Base-by-base conservation (phyloP, 2,797 vertebrate genomes). In the Peromyscus nudipes region DNA sequence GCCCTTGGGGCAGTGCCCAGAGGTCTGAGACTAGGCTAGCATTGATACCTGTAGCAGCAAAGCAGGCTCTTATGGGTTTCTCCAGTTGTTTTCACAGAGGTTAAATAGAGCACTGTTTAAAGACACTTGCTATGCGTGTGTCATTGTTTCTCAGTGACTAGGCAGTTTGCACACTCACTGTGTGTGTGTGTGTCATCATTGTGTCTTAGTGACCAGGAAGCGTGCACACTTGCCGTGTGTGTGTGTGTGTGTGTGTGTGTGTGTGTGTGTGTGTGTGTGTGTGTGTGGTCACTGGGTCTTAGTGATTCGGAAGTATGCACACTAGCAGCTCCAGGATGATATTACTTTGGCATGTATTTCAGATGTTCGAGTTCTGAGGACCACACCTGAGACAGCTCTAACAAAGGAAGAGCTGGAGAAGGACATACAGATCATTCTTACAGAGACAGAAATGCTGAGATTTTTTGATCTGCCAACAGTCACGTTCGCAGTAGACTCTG, bases 401-500 rank as follows among this genome's bases (percentile, higher is more conserved):
- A 98, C 98, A 60, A 98, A 99, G 71, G 98, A 98, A 31, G 98
- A 99, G 81, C 92, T 99, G 94, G 98, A 99, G 62, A 98, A 97
- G 84, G 87, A 85, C 7, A 97, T 99, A 84, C 98, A 99, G 17
- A 94, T 99, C 95, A 94, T 98, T 91, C 98, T 99, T 67, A 98
- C 98, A 0, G 99, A 99, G 97, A 99, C 99, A 0, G 99, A 99
- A 95, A 99, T 97, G 6, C 83, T 99, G 43, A 98, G 98, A 89
- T 92, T 99, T 46, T 97, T 99, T 94, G 98, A 99, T 62, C 96
- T 99, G 76, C 98, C 99, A 0, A 91, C 98, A 46, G 96, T 97
- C 34, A 92, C 97, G 19, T 40, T 99, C 94, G 99, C 99, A 29
- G 94, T 96, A 19, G 99, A 99, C 69, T 98, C 99, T 9, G 98